Percentiles rank a stretch among this genome's conserved stretches.
Conservation (phyloP, 2,797 vertebrate species). For the Molossus molossus region DNA sequence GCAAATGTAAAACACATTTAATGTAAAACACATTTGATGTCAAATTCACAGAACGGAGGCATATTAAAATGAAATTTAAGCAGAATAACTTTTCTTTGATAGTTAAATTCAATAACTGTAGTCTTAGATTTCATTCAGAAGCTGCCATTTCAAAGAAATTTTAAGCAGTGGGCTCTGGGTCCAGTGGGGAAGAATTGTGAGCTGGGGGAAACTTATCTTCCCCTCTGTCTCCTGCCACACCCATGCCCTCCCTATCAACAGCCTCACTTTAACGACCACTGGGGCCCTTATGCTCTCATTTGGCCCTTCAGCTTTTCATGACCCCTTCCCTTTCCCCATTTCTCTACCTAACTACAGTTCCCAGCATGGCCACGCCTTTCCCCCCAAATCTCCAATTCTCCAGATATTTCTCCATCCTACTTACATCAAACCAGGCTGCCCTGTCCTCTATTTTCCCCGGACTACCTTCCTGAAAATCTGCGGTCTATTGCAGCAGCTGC, state of each 20-base stretch:
- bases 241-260: background rate
- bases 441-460: background rate
- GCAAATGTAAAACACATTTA: slow-evolving; percentile 68
- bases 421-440: background rate
- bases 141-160: slow-evolving; percentile 34
- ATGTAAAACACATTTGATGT: slow-evolving; percentile 51
- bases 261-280: too few relatives aligned
- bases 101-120: slow-evolving; percentile 45
- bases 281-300: background rate
- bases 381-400: background rate
- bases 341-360: background rate
- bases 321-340: background rate
- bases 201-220: background rate
- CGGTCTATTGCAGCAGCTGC: background rate
- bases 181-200: background rate
- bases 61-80: slow-evolving; percentile 77
- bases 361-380: background rate
- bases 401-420: background rate
- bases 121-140: slow-evolving; percentile 51
- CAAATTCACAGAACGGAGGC: slow-evolving; percentile 62
- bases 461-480: background rate
- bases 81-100: slow-evolving; percentile 69
- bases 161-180: background rate
- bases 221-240: background rate
- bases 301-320: background rate